Conservation (phyloP, 2,113 vertebrate genomes). For the Ictidomys tridecemlineatus region DNA sequence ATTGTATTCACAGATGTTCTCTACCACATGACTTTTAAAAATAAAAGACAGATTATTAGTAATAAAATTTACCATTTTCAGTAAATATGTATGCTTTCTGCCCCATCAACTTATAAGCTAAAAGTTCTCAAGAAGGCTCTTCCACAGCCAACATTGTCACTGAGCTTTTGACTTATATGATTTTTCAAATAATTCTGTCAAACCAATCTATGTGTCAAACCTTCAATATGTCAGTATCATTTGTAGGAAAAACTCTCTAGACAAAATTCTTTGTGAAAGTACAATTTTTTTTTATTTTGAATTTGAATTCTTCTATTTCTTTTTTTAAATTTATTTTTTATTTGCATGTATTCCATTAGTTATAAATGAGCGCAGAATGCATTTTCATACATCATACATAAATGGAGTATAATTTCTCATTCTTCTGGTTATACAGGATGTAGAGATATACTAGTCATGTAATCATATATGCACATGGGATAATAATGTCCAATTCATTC, state of each 20-base stretch:
- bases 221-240: background rate
- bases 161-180: background rate
- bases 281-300: too few relatives aligned
- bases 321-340: too few relatives aligned
- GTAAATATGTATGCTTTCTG: background rate
- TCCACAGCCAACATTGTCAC: background rate
- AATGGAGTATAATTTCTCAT: too few relatives aligned
- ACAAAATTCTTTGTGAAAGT: conserved; percentile 23
- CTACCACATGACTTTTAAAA: conserved; percentile 50
- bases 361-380: too few relatives aligned
- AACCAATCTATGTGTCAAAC: conserved; percentile 3
- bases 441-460: too few relatives aligned
- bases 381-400: too few relatives aligned
- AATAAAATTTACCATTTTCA: background rate
- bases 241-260: background rate
- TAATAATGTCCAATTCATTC: too few relatives aligned
- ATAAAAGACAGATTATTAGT: conserved; percentile 62
- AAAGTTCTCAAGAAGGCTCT: conserved; percentile 23
- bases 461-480: too few relatives aligned
- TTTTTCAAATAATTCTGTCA: conserved; percentile 23
- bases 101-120: background rate
- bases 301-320: too few relatives aligned
- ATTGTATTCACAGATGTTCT: conserved; percentile 22
- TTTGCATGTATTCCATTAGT: too few relatives aligned
- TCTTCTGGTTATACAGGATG: too few relatives aligned